Conservation (phyloP, 2,113 vertebrate genomes). For the Rana temporaria region DNA sequence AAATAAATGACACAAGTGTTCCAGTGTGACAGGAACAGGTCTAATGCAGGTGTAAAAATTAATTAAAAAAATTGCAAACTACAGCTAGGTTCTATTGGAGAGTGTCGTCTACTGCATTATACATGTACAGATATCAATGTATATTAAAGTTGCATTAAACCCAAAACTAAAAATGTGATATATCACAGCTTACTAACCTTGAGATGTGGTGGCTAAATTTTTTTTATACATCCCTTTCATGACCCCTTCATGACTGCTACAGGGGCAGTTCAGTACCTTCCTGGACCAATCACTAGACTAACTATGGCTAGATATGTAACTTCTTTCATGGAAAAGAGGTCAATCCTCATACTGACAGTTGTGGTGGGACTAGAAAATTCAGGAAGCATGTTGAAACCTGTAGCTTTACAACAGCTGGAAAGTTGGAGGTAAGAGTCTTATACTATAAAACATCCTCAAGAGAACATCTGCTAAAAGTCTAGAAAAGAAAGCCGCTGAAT, state of each 20-base stretch:
- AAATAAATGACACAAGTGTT: slow-evolving; percentile 35
- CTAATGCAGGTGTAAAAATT: slow-evolving; percentile 59
- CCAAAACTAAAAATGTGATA: too few species aligned
- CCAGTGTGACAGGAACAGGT: slow-evolving; percentile 2
- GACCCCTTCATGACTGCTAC: too few species aligned
- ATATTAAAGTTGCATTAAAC: not conserved
- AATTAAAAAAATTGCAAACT: slow-evolving; percentile 56
- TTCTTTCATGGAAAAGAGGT: too few species aligned
- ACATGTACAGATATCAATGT: not conserved
- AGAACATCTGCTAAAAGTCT: not conserved
- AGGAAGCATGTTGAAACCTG: not conserved
- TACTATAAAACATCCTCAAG: too few species aligned
- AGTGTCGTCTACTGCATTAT: not conserved
- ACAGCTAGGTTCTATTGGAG: slow-evolving; percentile 30
- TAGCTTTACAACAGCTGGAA: not conserved
- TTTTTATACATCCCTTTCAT: too few species aligned
- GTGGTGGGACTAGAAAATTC: not conserved
- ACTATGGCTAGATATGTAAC: too few species aligned
- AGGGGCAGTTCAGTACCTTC: too few species aligned
- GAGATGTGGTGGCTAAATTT: too few species aligned
- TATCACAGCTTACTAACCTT: too few species aligned
- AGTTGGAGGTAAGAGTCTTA: not conserved
- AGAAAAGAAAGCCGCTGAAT: not conserved
- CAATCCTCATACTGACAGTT: too few species aligned
- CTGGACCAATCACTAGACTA: too few species aligned